Evolutionary conservation across 2,888 invertebrate genomes (phyloP), one percentile per base, ranked within the genome.

Genomic region (Choreutis nemorana): DNA sequence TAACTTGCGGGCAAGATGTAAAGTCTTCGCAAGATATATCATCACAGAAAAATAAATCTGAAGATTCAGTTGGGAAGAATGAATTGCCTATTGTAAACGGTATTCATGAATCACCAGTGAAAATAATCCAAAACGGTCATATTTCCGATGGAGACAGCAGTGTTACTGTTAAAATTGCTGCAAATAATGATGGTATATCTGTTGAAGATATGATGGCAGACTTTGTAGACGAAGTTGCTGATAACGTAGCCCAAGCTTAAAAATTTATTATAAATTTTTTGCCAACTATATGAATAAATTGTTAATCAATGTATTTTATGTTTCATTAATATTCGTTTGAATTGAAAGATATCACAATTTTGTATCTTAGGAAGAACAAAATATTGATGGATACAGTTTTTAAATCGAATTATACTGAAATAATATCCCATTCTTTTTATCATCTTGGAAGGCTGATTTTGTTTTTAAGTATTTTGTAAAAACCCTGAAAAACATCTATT

Each of bases 151-250:
- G n/a, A n/a, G n/a, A n/a, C n/a, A n/a, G n/a, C 28, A 46, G 35
- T 29, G 41, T 53, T 2, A 50, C 49, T 20, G 34, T 35, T 15
- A 45, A 43, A 35, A 33, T 30, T 26, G 16, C 34, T 14, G 26
- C 34, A 16, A 45, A 37, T 31, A 42, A 42, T 34, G 45, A 45
- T 27, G 43, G 30, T 2, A 43, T 52, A 8, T 41, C 50, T 4
- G 64, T 77, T 3, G 72, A 73, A 40, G 77, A 73, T 35, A 78
- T 78, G 77, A 40, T 78, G 33, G 75, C 72, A 9, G 77, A 77
- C 50, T 78, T 78, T 42, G 75, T 78, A 3, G 75, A 78, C 35
- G 77, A 78, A 57, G 64, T 75, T 2, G 57, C 52, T 41, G 55
- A 56, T 22, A 36, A 28, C 26, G 34, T 33, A 33, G 41, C 35